Base-by-base conservation (phyloP, 2,888 invertebrate genomes). In the Cotesia congregata region DNA sequence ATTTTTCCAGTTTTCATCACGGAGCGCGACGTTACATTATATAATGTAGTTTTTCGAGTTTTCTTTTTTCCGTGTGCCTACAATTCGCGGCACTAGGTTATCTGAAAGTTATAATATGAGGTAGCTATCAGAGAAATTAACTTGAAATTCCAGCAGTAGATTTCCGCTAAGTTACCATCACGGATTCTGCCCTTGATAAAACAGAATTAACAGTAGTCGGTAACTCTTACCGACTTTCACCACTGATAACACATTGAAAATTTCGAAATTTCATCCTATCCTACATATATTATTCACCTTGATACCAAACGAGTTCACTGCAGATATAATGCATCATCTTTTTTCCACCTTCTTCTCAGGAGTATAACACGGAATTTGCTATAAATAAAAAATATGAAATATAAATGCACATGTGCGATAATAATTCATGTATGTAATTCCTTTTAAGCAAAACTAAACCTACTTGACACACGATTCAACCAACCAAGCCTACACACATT, bases 401-500 rank as follows among this genome's bases (percentile, higher is more conserved):
- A 50, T 12, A 12, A 50, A 50, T 0, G 12, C 50, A 50, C 3
- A 30, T 30, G 30, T 30, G 2, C 4, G 30, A 30, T 50, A 50
- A 50, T 50, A 50, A 50, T 50, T 50, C 50, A 30, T 30, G 30
- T 30, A 3, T 30, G 30, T 30, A 7, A 50, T 50, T 7, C 50
- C 50, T 50, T 50, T 50, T 50, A 50, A 50, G 50, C 12, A 12
- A 50, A 50, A 50, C 50, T 50, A 50, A 50, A 50, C 50, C 50
- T 50, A 50, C 50, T 50, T 50, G 50, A 50, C 50, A 50, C 12
- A 50, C 12, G 50, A 50, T 50, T 50, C 50, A 50, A 50, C 50
- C 69, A 40, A 69, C 50, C 69, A 40, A 69, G 69, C 50, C 69
- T 50, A 69, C 50, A 69, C 50, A 17, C 69, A 39, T 69, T 30